phyloP scores from a whole-genome alignment of 1,140 invertebrate genomes.

The Pseudomyrmex concolor region DNA sequence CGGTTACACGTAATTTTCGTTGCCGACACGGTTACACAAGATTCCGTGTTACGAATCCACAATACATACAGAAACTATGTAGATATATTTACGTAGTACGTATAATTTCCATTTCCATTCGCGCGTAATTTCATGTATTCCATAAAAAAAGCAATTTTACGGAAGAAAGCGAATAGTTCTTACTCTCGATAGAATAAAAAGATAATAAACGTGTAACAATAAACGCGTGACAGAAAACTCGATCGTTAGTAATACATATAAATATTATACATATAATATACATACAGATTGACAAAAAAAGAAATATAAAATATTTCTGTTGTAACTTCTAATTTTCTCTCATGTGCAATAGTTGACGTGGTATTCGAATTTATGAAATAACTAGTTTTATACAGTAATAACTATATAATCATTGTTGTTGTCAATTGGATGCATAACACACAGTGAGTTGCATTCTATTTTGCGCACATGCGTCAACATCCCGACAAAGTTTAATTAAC shows the following conservation, averaged over 20 bases:
- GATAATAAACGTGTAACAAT: too few relatives aligned
- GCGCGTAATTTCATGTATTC: neutral
- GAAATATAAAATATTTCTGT: too few relatives aligned
- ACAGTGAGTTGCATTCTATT: conserved; percentile 38
- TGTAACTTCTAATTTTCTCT: too few relatives aligned
- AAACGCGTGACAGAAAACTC: neutral
- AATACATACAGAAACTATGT: conserved; percentile 9
- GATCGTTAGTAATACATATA: neutral
- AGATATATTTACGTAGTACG: conserved; percentile 20
- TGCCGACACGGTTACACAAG: conserved; percentile 38
- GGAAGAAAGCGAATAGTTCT: neutral
- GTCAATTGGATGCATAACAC: conserved; percentile 21
- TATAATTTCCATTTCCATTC: conserved; percentile 35
- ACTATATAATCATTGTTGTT: conserved; percentile 19
- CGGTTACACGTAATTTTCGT: conserved; percentile 61
- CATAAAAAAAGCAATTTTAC: conserved; percentile 14
- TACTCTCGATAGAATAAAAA: neutral
- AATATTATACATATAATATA: neutral
- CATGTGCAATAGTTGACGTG: neutral
- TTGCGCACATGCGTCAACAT: conserved; percentile 30
- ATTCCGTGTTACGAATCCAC: conserved; percentile 54
- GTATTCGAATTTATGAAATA: neutral
- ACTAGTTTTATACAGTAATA: neutral
- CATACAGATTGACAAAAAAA: too few relatives aligned
- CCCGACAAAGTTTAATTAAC: conserved; percentile 53